A percentile compares a stretch with the other conserved stretches of the same genome.
phyloP scores from a whole-genome alignment of 2,888 invertebrate genomes.

The Metopia argyrocephala region DNA sequence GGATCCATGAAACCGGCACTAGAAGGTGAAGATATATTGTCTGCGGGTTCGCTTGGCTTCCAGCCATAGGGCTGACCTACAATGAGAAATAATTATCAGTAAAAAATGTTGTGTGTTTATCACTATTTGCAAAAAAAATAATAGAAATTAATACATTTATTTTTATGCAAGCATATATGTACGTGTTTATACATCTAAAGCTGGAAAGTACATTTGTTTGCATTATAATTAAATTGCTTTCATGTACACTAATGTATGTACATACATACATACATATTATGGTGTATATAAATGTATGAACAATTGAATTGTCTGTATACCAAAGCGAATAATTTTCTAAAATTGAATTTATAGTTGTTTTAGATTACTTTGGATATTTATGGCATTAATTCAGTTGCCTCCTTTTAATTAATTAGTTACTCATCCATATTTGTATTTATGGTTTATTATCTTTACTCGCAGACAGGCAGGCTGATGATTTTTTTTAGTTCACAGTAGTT shows the following conservation, averaged over 20 bases:
- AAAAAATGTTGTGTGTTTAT: background rate
- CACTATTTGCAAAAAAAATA: background rate
- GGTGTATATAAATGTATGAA: no score
- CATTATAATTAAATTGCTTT: no score
- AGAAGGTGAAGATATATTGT: constrained; percentile 31
- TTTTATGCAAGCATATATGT: no score
- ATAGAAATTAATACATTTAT: background rate
- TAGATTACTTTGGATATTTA: no score
- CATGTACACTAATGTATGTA: background rate
- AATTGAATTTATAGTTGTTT: background rate
- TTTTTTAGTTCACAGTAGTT: no score
- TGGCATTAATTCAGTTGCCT: no score
- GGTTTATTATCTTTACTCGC: no score
- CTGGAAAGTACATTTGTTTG: no score
- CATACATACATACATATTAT: background rate
- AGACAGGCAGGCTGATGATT: no score
- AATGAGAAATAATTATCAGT: constrained; percentile 3
- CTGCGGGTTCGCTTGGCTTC: constrained; percentile 55
- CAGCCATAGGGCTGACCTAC: constrained; percentile 60
- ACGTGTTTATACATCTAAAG: no score
- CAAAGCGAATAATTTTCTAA: background rate
- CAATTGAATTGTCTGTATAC: background rate
- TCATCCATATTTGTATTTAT: background rate
- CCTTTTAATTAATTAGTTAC: background rate
- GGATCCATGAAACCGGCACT: constrained; percentile 58